Percentiles rank a stretch among this genome's conserved stretches.
phyloP scores from a whole-genome alignment of 2,113 vertebrate genomes.

The Pyrgilauda ruficollis region DNA sequence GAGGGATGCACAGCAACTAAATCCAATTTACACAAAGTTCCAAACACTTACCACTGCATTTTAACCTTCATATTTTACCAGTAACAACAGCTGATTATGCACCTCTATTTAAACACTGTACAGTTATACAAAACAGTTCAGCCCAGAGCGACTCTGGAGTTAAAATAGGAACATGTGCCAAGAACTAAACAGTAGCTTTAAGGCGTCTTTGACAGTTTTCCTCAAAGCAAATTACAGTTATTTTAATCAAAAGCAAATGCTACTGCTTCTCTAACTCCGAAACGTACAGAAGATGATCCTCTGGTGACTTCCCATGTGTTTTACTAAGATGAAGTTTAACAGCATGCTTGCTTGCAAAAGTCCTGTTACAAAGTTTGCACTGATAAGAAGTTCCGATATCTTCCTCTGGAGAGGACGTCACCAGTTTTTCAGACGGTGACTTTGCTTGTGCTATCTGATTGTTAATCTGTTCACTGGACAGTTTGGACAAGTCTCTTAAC shows the following conservation, averaged over 20 bases:
- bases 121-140: constrained; percentile 84
- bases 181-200: constrained; percentile 90
- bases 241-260: constrained; percentile 72
- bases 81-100: constrained; percentile 85
- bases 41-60: constrained; percentile 94
- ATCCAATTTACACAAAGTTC: constrained; percentile 92
- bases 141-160: constrained; percentile 79
- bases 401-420: constrained; percentile 88
- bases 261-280: constrained; percentile 96
- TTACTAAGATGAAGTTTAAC: constrained; percentile 99
- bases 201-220: constrained; percentile 88
- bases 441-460: constrained; percentile 92
- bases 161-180: constrained; percentile 90
- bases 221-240: constrained; percentile 75
- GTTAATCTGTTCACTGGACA: constrained; percentile 92
- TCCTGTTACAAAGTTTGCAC: constrained; percentile 99
- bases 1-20: constrained; percentile 86
- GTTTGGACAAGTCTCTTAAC: constrained; percentile 93
- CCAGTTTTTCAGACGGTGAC: constrained; percentile 92
- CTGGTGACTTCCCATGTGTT: constrained; percentile 97
- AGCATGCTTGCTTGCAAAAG: constrained; percentile 98
- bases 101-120: constrained; percentile 87
- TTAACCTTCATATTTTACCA: constrained; percentile 91
- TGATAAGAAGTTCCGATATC: constrained; percentile 88
- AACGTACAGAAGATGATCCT: constrained; percentile 98